Evolutionary conservation across 2,888 invertebrate genomes (phyloP).

Genomic region (Hypena proboscidalis): DNA sequence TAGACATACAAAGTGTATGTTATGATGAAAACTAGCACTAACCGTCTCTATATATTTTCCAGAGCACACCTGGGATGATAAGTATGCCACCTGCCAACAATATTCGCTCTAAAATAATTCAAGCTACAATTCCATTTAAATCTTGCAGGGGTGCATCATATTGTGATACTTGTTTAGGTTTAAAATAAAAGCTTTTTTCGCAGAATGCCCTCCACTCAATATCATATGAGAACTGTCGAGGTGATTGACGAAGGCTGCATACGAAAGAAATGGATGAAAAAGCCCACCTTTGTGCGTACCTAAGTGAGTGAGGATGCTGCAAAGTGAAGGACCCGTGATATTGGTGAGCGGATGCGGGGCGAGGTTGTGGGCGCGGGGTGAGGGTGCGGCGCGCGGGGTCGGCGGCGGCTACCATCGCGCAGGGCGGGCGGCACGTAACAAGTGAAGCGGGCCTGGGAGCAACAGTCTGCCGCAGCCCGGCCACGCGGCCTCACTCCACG

Average conservation of each 20-base stretch:
- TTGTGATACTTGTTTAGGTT: constrained; percentile 10
- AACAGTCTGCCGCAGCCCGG: constrained; percentile 85
- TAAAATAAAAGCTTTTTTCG: constrained; percentile 12
- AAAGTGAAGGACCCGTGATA: constrained; percentile 75
- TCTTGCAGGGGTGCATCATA: background rate
- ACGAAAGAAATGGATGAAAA: constrained; percentile 33
- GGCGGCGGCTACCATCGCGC: constrained; percentile 59
- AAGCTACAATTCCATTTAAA: constrained; percentile 8
- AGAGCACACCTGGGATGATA: no score
- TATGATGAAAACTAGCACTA: background rate
- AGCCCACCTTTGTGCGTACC: constrained; percentile 49
- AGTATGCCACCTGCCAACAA: background rate
- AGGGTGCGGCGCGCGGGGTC: constrained; percentile 51
- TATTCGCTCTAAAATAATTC: constrained; percentile 5
- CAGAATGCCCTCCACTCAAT: constrained; percentile 11
- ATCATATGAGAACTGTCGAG: constrained; percentile 23
- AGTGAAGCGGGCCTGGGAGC: constrained; percentile 84
- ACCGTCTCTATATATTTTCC: background rate
- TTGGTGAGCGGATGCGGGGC: constrained; percentile 72
- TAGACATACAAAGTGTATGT: constrained; percentile 15
- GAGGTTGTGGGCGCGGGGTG: constrained; percentile 62
- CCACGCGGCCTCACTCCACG: constrained; percentile 76
- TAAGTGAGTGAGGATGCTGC: constrained; percentile 73
- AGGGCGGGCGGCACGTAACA: constrained; percentile 81
- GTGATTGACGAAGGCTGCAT: constrained; percentile 34